These are phyloP conservation scores for Melanostigma gelatinosum DNA, from an alignment of 2,113 vertebrate genomes.

Conservation along the genomic window DNA sequence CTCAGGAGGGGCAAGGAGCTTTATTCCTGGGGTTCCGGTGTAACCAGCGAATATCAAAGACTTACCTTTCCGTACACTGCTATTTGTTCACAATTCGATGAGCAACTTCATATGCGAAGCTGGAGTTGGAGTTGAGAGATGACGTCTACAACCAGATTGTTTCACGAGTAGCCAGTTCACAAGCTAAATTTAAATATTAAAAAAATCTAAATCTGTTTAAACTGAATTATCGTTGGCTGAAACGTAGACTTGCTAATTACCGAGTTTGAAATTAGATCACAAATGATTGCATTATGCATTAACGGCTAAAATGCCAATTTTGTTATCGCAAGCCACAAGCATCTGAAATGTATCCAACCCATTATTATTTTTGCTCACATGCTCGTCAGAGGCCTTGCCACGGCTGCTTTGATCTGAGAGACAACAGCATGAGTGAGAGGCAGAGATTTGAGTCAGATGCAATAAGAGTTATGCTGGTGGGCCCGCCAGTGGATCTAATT, in stretches of 20 bases:
- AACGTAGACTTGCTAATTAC: slow-evolving; percentile 12
- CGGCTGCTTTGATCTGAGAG: slow-evolving; percentile 22
- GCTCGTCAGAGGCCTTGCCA: slow-evolving; percentile 21
- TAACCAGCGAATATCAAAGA: neutral
- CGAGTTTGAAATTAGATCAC: neutral
- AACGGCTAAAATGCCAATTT: slow-evolving; percentile 27
- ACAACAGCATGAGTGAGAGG: slow-evolving; percentile 29
- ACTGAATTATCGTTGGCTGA: neutral
- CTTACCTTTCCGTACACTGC: neutral
- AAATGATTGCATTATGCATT: slow-evolving; percentile 26
- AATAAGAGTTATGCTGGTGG: slow-evolving; percentile 47
- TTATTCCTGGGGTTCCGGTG: neutral
- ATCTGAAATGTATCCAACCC: slow-evolving; percentile 26
- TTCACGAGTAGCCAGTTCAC: too few species aligned
- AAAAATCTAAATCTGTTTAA: neutral
- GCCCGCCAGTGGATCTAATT: slow-evolving; percentile 52
- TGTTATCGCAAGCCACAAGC: slow-evolving; percentile 3
- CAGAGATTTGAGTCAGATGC: slow-evolving; percentile 41
- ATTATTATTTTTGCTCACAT: slow-evolving; percentile 41
- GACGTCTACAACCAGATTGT: too few species aligned
- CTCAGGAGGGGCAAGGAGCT: neutral
- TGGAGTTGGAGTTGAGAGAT: neutral
- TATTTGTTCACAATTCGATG: neutral
- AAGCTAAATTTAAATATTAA: too few species aligned
- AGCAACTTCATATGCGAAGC: neutral